Base-by-base conservation (phyloP, 1,140 invertebrate species). In the Cotesia typhae region DNA sequence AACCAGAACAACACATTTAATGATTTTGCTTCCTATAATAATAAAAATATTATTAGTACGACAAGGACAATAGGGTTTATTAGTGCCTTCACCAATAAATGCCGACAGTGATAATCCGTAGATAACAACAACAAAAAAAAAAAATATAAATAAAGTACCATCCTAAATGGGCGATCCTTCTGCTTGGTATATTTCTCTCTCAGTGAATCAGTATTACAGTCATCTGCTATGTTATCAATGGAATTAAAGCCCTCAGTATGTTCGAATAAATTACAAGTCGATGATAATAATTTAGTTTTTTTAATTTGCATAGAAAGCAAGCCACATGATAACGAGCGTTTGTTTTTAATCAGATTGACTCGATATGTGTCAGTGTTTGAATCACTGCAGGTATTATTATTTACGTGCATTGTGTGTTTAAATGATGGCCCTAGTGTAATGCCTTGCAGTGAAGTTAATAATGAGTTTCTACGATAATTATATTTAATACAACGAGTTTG, bases 401-500 rank as follows among this genome's bases (percentile, higher is more conserved):
- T 77, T 4, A 74, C 74, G 47, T 74, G 70, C 68, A 79, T 81
- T 12, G 81, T 74, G 37, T 79, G 78, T 41, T 81, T 81, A 67
- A 81, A 79, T 1, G 76, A 72, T 7, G 78, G 78, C 20, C 80
- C 77, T 52, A 84, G 78, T 64, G 78, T 80, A 5, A 85, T 79
- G 6, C 83, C 77, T 52, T 76, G 78, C 1, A 83, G 52, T 73
- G 55, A 82, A 82, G 4, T 81, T 77, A 1, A 83, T 36, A 38
- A 72, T 41, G 52, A 65, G 2, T 37, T 7, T 5, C 12, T 47
- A 7, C 12, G 14, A 7, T 37, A 6, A 51, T 7, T 7, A 1
- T 1, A 35, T 28, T 64, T 10, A n/a, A 2, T 6, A 12, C 37
- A 35, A 51, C 12, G 17, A n/a, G 59, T n/a, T 28, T 37, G 14